These are phyloP conservation scores for Portunus trituberculatus DNA, from an alignment of 1,140 invertebrate genomes.

Conservation along the genomic window DNA sequence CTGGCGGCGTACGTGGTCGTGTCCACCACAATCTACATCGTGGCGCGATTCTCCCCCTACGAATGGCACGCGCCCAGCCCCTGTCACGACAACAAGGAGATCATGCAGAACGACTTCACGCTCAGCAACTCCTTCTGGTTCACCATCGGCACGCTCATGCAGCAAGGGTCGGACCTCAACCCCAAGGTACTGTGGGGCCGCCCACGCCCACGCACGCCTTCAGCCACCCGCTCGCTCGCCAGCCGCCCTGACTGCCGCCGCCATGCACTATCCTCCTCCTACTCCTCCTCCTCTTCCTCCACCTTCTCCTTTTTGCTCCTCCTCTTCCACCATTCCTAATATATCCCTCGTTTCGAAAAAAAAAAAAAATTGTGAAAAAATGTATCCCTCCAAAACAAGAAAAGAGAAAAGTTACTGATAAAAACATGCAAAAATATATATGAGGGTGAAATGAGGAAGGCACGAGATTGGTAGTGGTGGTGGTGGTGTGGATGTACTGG, in stretches of 20 bases:
- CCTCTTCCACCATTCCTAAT: not conserved
- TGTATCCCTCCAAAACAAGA: not conserved
- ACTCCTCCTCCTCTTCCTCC: not conserved
- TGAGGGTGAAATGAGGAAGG: no score
- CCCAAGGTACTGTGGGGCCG: slow-evolving; percentile 85
- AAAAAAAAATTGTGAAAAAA: not conserved
- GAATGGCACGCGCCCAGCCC: slow-evolving; percentile 86
- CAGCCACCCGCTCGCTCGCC: not conserved
- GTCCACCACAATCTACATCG: slow-evolving; percentile 83
- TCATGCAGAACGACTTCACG: slow-evolving; percentile 94
- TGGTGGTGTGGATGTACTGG: no score
- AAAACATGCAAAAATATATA: no score
- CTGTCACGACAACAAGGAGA: slow-evolving; percentile 88
- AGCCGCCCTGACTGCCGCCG: not conserved
- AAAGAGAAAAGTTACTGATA: no score
- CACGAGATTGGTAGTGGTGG: no score
- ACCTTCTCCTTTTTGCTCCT: not conserved
- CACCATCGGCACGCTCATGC: slow-evolving; percentile 96
- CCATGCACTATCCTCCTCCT: not conserved
- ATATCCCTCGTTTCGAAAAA: not conserved
- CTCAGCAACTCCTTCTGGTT: slow-evolving; percentile 97
- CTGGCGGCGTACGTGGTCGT: slow-evolving; percentile 83
- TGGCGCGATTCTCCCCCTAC: slow-evolving; percentile 82
- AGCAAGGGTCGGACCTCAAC: slow-evolving; percentile 94
- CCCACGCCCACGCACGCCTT: not conserved